Base-by-base conservation (phyloP, 2,797 vertebrate genomes). In the Austrolebias charrua region DNA sequence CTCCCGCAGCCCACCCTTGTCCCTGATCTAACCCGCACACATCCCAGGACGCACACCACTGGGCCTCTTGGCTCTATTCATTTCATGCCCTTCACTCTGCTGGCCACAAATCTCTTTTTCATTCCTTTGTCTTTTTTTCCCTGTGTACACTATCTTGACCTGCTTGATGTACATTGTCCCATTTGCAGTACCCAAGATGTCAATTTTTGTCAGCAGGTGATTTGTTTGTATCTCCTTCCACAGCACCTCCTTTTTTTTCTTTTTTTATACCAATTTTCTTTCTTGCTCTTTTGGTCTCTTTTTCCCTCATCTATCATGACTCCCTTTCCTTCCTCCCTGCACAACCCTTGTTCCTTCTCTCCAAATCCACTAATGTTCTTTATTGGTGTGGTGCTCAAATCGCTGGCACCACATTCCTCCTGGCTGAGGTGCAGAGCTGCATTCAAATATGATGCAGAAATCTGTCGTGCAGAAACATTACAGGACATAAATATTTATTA, bases 401-500 rank as follows among this genome's bases (percentile, higher is more conserved):
- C 78, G 73, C 63, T 73, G 75, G 77, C 81, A 79, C 47, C 84
- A 79, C 82, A 89, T 86, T 88, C 73, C 77, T 79, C 80, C 73
- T 71, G 80, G 78, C 75, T 81, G 84, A 86, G 76, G 75, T 85
- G 73, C 69, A 80, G 71, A 70, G 38, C 72, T 66, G 76, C 81
- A 80, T 89, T 89, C 79, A 75, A 86, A 88, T 88, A 80, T 84
- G 80, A 89, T 90, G 86, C 85, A 79, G 79, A 91, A n/a, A 69
- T 78, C 90, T 75, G 84, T 89, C 89, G 84, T 69, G 89, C 89
- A 88, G 82, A 87, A 89, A 90, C 87, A 89, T 91, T 89, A 91
- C 84, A 84, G 68, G 66, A 80, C 79, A 90, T 91, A 91, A 86
- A 92, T 92, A 92, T 92, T 88, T 89, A 91, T 88, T 89, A 91